Conservation (phyloP, 2,797 vertebrate species). For the Hylomyscus alleni region DNA sequence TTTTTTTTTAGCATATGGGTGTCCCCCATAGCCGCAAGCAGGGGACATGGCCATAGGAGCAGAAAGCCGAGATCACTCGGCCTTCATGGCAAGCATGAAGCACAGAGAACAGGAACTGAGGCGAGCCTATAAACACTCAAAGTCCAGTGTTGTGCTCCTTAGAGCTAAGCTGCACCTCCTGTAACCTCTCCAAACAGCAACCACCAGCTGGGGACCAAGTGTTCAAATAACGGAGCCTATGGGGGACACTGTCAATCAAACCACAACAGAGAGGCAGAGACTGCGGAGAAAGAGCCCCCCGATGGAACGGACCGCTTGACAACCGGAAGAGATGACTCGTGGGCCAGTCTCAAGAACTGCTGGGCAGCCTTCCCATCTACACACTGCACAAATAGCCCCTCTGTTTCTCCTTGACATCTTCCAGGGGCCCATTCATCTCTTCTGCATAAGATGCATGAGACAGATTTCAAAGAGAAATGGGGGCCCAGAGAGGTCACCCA, state of each 20-base stretch:
- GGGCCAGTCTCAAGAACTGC: not conserved
- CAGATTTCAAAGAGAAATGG: not conserved
- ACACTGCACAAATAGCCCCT: too few species aligned
- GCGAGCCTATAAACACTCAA: not conserved
- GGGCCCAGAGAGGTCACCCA: not conserved
- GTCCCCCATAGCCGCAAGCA: not conserved
- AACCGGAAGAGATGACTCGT: not conserved
- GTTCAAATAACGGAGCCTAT: not conserved
- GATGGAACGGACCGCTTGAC: not conserved
- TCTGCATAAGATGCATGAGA: fast-evolving
- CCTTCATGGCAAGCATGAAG: not conserved
- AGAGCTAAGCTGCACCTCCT: too few species aligned
- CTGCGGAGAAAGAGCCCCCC: not conserved
- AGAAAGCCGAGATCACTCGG: not conserved
- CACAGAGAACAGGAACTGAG: not conserved
- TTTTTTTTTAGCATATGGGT: not conserved
- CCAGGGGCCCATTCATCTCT: not conserved
- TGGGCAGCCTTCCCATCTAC: not conserved
- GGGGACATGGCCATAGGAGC: not conserved
- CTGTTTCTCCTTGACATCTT: not conserved
- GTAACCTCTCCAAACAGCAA: not conserved
- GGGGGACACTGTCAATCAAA: not conserved
- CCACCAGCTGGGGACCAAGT: not conserved
- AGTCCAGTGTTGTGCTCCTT: not conserved
- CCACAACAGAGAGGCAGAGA: not conserved